Base-by-base conservation (phyloP, 23 tunicate genomes). In the Ciona savignyi region DNA sequence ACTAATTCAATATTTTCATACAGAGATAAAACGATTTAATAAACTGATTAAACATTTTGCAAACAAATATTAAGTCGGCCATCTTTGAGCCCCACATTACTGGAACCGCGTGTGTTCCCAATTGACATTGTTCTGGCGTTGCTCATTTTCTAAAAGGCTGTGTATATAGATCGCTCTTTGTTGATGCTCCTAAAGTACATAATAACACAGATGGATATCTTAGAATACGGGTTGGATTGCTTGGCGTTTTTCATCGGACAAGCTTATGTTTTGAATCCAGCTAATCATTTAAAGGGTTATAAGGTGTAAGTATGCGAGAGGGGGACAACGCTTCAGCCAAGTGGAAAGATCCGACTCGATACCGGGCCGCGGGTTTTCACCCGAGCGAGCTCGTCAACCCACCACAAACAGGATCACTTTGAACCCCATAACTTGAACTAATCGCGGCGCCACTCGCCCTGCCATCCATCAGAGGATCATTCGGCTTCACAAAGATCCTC, bases 291-390 rank as follows among this genome's bases (percentile, higher is more conserved):
- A 42, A 42, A 42, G 56, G 56, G 56, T 42, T 42, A 42, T 6
- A 6, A 42, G 56, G 56, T 42, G 56, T 42, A 42, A 42, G 56
- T 42, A 42, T 6, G 56, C 11, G 11, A 15, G 56, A 15, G 56
- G 15, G 56, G 56, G 56, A 42, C 56, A 6, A 42, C 56, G 56
- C 9, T 42, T 15, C 56, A 42, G 15, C 56, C 56, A 42, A 42
- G 56, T 42, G 56, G 56, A 42, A 42, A 42, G 56, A 42, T 42
- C 56, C 56, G 56, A 42, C 56, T 42, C 56, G 56, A 42, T 42
- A 42, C 56, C 15, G 56, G 56, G 56, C 9, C 56, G 56, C 56
- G 56, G 56, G 11, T 42, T 42, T 42, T 42, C 56, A 42, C 11
- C 56, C 56, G 56, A 42, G 56, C 56, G 56, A 9, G 15, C 56